Evolutionary conservation across 2,888 invertebrate species (phyloP), one percentile per base, ranked within the genome.

Genomic region (Catonia carolina): DNA sequence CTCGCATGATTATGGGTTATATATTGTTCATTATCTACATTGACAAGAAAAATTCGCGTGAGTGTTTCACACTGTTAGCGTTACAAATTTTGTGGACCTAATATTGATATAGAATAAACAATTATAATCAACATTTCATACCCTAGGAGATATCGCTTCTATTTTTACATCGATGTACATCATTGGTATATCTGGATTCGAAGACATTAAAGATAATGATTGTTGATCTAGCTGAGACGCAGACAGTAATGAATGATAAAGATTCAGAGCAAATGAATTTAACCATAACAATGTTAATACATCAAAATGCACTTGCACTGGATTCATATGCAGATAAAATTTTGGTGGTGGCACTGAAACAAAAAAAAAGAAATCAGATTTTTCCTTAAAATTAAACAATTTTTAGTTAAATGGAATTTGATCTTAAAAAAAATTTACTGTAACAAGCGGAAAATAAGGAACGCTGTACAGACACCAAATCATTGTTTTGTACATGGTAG

Each of bases 91-190:
- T n/a, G n/a, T n/a, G n/a, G n/a, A n/a, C n/a, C n/a, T 27, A 27
- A 27, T 27, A 27, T 6, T 27, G 27, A 6, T 6, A 27, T 4
- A 23, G 15, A 52, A 15, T 36, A 37, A 18, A 18, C 55, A 55
- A 36, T 60, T 37, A 49, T 54, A 69, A n/a, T n/a, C n/a, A n/a
- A n/a, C n/a, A n/a, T n/a, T n/a, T n/a, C 74, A 72, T 73, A 92
- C 91, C 77, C 89, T 86, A 20, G 96, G 95, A 84, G 96, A 88
- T 66, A 98, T 88, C 45, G 93, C 86, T 76, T 97, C 95, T 59
- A 94, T 77, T 70, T 90, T 84, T 42, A 94, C 85, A 71, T 94
- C 94, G 69, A 91, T 82, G 68, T 89, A 89, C 62, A 78, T 77
- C 42, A 77, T 49, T 12, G 65, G 45, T 23, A 45, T 45, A 10